Base-by-base conservation (phyloP, 2,797 vertebrate species). In the Sebastolobus altivelis region DNA sequence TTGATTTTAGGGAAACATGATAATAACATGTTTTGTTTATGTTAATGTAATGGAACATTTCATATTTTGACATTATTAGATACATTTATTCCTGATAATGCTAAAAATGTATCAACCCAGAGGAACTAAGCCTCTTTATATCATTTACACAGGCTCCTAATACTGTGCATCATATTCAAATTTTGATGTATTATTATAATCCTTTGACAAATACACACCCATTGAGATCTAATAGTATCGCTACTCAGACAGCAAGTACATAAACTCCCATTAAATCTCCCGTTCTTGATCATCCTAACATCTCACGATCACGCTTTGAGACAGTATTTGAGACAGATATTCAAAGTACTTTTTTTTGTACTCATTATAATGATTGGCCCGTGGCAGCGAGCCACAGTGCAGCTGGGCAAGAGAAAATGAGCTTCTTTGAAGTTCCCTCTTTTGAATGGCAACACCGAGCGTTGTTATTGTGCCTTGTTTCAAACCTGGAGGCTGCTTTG, bases 321-420 rank as follows among this genome's bases (percentile, higher is more conserved):
- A 35, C 59, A 43, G 14, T 62, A 33, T 40, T 31, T 72, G 46
- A 88, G 78, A 73, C 20, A 9, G 16, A 40, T 78, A 20, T 81
- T 76, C 65, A 77, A 63, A 80, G 43, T 72, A 2, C 12, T 80
- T 77, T 88, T 72, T 54, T 71, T 60, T 72, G 80, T 63, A 62
- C 78, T 94, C 84, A 87, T 93, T 91, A 91, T 82, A 89, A 87
- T 86, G 85, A 91, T 88, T 85, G 90, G 86, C 89, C 88, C 3
- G 6, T 86, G 86, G 90, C 89, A 85, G 82, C 54, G 4, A 84
- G 83, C 73, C 82, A 86, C 88, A 60, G 69, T 86, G 84, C 87
- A 86, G 90, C 89, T 87, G 82, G 82, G 77, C 81, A 67, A 79
- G 80, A 84, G 87, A 86, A 89, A 92, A 92, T 83, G 14, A 88